A percentile compares a stretch with the other conserved stretches of the same genome.
phyloP scores from a whole-genome alignment of 92 coral and sea anemone genomes.

The Ricordea florida region DNA sequence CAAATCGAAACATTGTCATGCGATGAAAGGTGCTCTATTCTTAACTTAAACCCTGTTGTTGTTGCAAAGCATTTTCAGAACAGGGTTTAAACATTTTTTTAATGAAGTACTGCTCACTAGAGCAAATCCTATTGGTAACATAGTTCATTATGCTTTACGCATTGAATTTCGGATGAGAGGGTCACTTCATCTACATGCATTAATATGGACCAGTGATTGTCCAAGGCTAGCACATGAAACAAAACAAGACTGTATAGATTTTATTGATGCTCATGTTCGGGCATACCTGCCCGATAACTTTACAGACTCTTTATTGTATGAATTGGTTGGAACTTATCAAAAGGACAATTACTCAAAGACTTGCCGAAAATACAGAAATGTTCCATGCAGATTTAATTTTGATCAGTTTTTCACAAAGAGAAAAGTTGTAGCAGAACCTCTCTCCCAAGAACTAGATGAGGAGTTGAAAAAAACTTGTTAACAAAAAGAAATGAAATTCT shows the following conservation, averaged over 20 bases:
- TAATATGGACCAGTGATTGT: conserved; percentile 35
- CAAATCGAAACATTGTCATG: conserved; percentile 33
- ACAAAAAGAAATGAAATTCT: too few relatives aligned
- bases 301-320: background rate
- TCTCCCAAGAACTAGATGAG: too few relatives aligned
- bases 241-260: conserved; percentile 26
- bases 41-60: conserved; percentile 7
- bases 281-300: background rate
- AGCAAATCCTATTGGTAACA: conserved; percentile 44
- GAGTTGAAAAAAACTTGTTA: too few relatives aligned
- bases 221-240: conserved; percentile 25
- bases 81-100: conserved; percentile 32
- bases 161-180: conserved; percentile 43
- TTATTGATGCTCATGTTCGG: too few relatives aligned
- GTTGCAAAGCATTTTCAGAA: conserved; percentile 17
- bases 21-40: conserved; percentile 28
- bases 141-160: conserved; percentile 41
- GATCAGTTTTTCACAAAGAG: too few relatives aligned
- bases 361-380: too few relatives aligned
- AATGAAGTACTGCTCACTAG: conserved; percentile 15
- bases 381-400: too few relatives aligned
- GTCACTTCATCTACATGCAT: too few relatives aligned
- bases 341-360: too few relatives aligned
- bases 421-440: too few relatives aligned
- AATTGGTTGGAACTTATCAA: too few relatives aligned